Base-by-base conservation (phyloP, 2,113 vertebrate genomes). In the Lathamus discolor region DNA sequence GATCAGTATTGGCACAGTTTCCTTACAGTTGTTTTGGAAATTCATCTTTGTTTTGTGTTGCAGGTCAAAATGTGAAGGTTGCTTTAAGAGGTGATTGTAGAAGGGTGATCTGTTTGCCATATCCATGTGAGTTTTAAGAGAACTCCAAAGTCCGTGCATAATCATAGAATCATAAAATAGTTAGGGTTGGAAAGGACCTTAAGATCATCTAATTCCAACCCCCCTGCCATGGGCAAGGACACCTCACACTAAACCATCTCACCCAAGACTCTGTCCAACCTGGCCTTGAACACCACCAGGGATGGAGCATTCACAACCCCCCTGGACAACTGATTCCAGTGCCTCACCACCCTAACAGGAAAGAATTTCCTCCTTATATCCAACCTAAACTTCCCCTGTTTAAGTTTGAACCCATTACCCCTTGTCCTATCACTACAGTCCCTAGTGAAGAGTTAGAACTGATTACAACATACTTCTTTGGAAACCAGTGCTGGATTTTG, bases 391-490 rank as follows among this genome's bases (percentile, higher is more conserved):
- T n/a, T 57, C 55, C 31, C 31, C 19, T 57, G 31, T 57, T 57
- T 57, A 57, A n/a, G 55, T 22, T 14, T 22, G 31, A n/a, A n/a
- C 12, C 31, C 5, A 2, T 57, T 57, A n/a, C 5, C 55, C 19
- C 55, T 57, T 57, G 55, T 22, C 19, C 29, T 57, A 9, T 57
- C 55, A 57, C 55, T 57, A 22, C 31, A 57, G 31, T 57, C 55
- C 55, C 31, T 57, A 22, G 33, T 57, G 54, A 57, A 55, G 46
- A 24, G 19, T 82, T 76, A 27, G 62, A 84, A 37, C 27, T 57
- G 27, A 54, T 48, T 9, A 28, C n/a, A 63, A 43, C 1, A 0
- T 33, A 13, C 3, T 63, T 55, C 12, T 68, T 68, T 1, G 1
- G 61, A 28, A 75, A 61, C 17, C 2, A 1, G 7, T 3, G 19